Conservation (phyloP, 2,113 vertebrate genomes). For the Lagopus leucura region DNA sequence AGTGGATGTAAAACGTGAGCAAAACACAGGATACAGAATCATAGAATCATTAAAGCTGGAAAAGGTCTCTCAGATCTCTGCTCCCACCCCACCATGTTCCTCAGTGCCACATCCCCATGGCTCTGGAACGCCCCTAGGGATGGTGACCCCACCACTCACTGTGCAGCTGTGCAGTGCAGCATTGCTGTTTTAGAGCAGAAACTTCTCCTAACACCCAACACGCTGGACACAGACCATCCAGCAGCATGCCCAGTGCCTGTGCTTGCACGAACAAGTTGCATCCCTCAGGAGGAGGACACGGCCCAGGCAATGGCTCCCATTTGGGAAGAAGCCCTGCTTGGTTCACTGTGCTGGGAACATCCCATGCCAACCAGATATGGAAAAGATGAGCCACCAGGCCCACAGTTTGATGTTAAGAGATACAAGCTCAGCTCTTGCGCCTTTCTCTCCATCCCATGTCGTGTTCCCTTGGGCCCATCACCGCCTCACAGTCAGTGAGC, state of each 20-base stretch:
- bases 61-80: too few relatives aligned
- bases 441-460: background rate
- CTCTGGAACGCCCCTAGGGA: too few relatives aligned
- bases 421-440: rapidly evolving
- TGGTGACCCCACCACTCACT: too few relatives aligned
- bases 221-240: background rate
- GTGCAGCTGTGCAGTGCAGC: too few relatives aligned
- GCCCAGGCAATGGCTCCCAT: background rate
- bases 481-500: background rate
- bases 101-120: too few relatives aligned
- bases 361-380: background rate
- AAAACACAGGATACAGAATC: background rate
- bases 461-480: rapidly evolving
- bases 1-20: background rate
- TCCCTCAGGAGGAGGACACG: background rate
- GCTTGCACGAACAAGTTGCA: background rate
- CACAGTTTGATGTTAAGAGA: rapidly evolving
- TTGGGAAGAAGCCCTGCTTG: background rate
- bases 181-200: too few relatives aligned
- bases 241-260: background rate
- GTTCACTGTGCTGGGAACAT: background rate
- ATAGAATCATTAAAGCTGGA: too few relatives aligned
- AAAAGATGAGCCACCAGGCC: background rate
- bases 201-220: too few relatives aligned
- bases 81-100: too few relatives aligned